phyloP scores from a whole-genome alignment of 2,888 invertebrate genomes.

The Scaptomyza flava region DNA sequence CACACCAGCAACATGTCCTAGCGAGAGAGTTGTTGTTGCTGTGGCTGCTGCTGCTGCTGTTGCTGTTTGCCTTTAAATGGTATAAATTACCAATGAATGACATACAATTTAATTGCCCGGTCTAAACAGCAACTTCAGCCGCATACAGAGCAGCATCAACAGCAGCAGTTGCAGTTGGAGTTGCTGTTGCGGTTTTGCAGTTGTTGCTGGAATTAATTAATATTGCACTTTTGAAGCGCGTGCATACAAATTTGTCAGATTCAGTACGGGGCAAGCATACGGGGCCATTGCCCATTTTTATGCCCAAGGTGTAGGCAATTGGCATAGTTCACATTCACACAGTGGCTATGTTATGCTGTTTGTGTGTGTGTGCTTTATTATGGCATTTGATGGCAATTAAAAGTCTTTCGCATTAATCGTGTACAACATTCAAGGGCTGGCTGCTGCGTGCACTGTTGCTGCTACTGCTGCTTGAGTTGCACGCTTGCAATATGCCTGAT shows the following conservation, averaged over 20 bases:
- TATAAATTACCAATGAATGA: constrained; percentile 84
- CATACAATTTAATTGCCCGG: constrained; percentile 83
- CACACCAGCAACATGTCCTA: constrained; percentile 38
- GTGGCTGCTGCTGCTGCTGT: constrained; percentile 15
- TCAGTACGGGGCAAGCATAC: constrained; percentile 28
- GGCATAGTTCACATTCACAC: constrained; percentile 77
- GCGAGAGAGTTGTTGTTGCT: constrained; percentile 37
- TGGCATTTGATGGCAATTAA: constrained; percentile 74
- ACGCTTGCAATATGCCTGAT: constrained; percentile 30
- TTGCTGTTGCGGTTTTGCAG: constrained; percentile 48
- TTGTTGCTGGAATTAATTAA: constrained; percentile 81
- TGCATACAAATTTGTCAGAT: constrained; percentile 83
- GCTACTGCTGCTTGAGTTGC: constrained; percentile 13
- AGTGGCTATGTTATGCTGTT: constrained; percentile 5
- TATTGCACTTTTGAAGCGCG: constrained; percentile 80
- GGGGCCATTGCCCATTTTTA: constrained; percentile 59
- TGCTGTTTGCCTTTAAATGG: constrained; percentile 79
- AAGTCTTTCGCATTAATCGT: constrained; percentile 71
- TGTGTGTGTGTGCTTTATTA: constrained; percentile 40
- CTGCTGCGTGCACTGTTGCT: constrained; percentile 5
- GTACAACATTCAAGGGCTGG: constrained; percentile 49
- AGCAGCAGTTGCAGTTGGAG: constrained; percentile 25
- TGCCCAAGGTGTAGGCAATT: constrained; percentile 78
- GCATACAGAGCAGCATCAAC: constrained; percentile 58
- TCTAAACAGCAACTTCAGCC: constrained; percentile 67